Evolutionary conservation across 2,113 vertebrate species (phyloP), one percentile per base, ranked within the genome.

Genomic region (Dolichotis patagonum): DNA sequence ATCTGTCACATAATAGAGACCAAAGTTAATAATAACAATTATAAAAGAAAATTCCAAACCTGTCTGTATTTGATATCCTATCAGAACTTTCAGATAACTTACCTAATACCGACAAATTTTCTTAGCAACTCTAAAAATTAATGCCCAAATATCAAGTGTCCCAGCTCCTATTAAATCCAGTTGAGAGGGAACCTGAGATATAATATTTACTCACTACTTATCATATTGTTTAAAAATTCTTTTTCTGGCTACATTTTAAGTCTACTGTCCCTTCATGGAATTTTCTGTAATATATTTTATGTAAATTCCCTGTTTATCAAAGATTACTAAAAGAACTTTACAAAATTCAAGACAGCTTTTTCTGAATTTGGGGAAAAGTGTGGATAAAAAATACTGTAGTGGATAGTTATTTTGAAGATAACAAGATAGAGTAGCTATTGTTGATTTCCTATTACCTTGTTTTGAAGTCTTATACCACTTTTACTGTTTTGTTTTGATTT

Each of bases 241-340:
- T 91, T 56, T 32, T 71, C 30, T 71, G 19, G 77, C 19, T 78
- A 84, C 83, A 46, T 71, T 71, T 41, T 83, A 65, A 60, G 11
- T 13, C 4, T 89, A 90, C 14, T 88, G 63, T n/a, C n/a, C 41
- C 46, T 85, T 85, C 60, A 88, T 65, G 20, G 69, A 52, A 91
- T 60, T 91, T 80, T 35, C 52, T 91, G 41, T 30, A 63, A n/a
- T 91, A 62, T 62, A 91, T 77, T 83, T 32, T 43, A 77, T 10
- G 87, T 87, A 82, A 75, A 75, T 87, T 91, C 88, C 26, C 43
- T 87, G 58, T 82, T 87, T 86, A 65, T 71, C 54, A 83, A 65
- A 96, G 30, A 46, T 80, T 85, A 85, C 85, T n/a, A 62, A 93
- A 90, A 85, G 19, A 62, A n/a, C 2, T 38, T 86, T 73, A 46